A percentile compares a stretch with the other conserved stretches of the same genome.
Conservation (phyloP, 1,140 invertebrate species). For the Penaeus indicus region DNA sequence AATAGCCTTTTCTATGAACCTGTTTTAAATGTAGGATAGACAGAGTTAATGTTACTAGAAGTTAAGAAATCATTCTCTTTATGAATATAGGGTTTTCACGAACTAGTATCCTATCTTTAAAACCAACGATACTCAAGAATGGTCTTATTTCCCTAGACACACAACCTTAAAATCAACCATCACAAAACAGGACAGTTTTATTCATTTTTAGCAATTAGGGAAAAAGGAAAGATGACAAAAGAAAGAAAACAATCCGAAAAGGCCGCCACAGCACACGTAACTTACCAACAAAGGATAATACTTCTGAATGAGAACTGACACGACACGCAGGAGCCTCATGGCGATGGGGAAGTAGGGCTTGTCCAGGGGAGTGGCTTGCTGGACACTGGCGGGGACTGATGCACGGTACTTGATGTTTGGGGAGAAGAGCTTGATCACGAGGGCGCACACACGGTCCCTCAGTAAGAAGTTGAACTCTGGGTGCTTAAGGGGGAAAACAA, state of each 20-base stretch:
- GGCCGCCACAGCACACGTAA: slow-evolving; percentile 51
- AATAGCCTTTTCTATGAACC: no score
- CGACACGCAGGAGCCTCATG: slow-evolving; percentile 92
- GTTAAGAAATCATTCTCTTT: no score
- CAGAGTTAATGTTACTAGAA: no score
- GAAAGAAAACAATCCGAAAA: neutral
- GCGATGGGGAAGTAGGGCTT: slow-evolving; percentile 98
- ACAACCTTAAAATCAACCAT: no score
- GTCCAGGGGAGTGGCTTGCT: slow-evolving; percentile 80
- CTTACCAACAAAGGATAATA: slow-evolving; percentile 92
- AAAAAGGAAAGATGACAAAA: neutral
- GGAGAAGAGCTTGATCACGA: slow-evolving; percentile 98
- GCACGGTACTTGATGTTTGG: slow-evolving; percentile 93
- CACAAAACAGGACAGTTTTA: no score
- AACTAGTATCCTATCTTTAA: no score
- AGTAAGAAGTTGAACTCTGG: slow-evolving; percentile 94
- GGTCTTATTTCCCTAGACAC: neutral
- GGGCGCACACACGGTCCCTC: slow-evolving; percentile 96
- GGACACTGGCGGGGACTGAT: slow-evolving; percentile 68
- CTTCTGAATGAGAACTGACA: slow-evolving; percentile 92
- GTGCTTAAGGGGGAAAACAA: slow-evolving; percentile 78
- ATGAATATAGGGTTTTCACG: no score
- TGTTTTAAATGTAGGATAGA: no score
- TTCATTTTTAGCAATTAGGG: no score
- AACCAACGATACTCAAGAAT: no score